Evolutionary conservation across 2,888 invertebrate genomes (phyloP), one percentile per base, ranked within the genome.

Genomic region (Cremastinae sp.): DNA sequence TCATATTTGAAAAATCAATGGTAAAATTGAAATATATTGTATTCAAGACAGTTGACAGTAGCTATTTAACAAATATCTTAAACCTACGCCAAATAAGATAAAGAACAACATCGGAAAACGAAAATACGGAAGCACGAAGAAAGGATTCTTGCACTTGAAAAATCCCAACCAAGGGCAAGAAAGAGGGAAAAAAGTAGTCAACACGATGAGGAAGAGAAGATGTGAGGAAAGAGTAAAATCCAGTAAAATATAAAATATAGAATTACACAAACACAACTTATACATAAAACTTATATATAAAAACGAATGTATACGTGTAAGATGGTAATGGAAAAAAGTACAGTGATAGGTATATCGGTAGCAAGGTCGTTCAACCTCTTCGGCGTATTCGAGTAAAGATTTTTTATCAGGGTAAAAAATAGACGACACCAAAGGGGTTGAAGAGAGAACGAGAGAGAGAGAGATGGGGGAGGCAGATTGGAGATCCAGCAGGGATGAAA

Each of bases 321-420:
- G 18, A 38, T n/a, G n/a, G 38, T 51, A 16, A 16, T 34, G 18
- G 14, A 45, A 51, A 10, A 16, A 5, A 36, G 16, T 56, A 62
- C 28, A 54, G 9, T 47, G 4, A 14, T 53, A 36, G 28, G 12
- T 59, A 18, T 41, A 38, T 64, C 36, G n/a, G 59, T 28, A 28
- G 59, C 56, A 36, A 14, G 76, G 76, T 76, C 73, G 76, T 76
- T 76, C 73, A 76, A 73, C 76, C 68, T 64, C 53, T 65, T 58
- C 34, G 62, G 76, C 59, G 47, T 65, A n/a, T 76, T 64, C 73
- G 69, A 68, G 64, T 59, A n/a, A 10, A 58, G 61, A 59, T 58
- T 69, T 76, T 73, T 76, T 76, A 73, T 76, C 76, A 64, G 59
- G 64, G 53, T 41, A 53, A 28, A 74, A 68, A 68, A 68, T 68